These are phyloP conservation scores for Platycercus adscitus DNA, from an alignment of 2,113 vertebrate species.

Conservation along the genomic window DNA sequence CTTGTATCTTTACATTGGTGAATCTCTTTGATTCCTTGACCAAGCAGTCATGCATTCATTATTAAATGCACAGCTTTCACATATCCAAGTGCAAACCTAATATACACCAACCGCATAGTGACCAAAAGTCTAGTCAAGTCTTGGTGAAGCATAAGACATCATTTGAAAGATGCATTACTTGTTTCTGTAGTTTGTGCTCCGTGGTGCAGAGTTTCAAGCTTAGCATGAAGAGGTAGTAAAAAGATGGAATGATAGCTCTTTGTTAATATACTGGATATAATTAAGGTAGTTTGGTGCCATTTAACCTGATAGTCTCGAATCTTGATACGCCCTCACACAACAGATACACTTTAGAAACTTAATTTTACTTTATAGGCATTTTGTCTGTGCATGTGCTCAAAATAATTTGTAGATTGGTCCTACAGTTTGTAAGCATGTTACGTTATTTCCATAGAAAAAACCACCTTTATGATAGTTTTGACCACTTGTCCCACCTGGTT, in stretches of 20 bases:
- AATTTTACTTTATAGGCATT: not conserved
- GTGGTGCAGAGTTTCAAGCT: not conserved
- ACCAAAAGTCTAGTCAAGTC: not conserved
- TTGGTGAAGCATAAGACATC: not conserved
- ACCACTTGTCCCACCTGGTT: not conserved
- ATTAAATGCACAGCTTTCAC: not conserved
- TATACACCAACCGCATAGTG: not conserved
- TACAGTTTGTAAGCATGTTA: not conserved
- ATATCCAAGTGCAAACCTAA: not conserved
- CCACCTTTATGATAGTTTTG: not conserved
- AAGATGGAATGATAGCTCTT: not conserved
- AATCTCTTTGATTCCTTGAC: not conserved
- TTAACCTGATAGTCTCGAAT: not conserved
- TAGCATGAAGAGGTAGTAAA: not conserved
- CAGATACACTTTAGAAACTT: not conserved
- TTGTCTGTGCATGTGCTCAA: not conserved
- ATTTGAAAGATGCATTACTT: not conserved
- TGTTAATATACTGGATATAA: not conserved
- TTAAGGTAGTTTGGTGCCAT: not conserved
- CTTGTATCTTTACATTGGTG: not conserved
- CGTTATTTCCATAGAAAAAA: not conserved
- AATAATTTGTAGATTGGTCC: not conserved
- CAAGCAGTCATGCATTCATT: not conserved
- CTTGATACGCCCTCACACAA: rapidly evolving
- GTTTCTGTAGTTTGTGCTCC: not conserved